Evolutionary conservation across 1,140 invertebrate species (phyloP).

Genomic region (Apis cerana): DNA sequence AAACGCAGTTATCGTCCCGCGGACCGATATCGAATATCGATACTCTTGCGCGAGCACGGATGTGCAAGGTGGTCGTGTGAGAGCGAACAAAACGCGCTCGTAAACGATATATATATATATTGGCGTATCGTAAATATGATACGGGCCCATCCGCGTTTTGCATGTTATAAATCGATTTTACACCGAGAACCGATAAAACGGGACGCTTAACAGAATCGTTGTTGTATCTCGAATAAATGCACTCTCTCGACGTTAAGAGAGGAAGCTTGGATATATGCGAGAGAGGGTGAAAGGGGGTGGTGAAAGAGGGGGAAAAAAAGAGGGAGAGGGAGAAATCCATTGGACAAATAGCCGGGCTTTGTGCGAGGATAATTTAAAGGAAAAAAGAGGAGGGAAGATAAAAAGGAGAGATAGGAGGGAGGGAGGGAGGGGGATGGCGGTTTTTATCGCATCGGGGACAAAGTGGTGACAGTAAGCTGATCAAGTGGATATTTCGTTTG

Average conservation of each 20-base stretch:
- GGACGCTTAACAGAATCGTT: slow-evolving; percentile 15
- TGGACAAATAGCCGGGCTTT: slow-evolving; percentile 10
- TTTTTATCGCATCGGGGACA: background rate
- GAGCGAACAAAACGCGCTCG: slow-evolving; percentile 32
- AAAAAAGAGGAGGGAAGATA: background rate
- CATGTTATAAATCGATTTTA: slow-evolving; percentile 49
- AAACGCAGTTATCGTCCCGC: slow-evolving; percentile 41
- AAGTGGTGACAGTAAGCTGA: too few species aligned
- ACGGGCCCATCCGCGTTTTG: slow-evolving; percentile 26
- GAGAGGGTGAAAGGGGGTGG: background rate
- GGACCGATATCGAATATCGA: slow-evolving; percentile 41
- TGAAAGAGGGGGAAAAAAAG: background rate
- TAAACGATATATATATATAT: slow-evolving; percentile 38
- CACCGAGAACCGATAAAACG: slow-evolving; percentile 39
- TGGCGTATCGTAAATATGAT: slow-evolving; percentile 40
- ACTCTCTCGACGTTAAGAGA: background rate
- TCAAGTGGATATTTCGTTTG: background rate
- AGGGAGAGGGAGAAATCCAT: background rate
- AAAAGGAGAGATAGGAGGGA: background rate
- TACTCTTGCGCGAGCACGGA: slow-evolving; percentile 11
- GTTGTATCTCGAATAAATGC: slow-evolving; percentile 21
- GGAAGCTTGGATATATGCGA: background rate
- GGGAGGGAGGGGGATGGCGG: too few species aligned
- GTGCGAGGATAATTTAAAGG: background rate
- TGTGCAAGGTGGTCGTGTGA: slow-evolving; percentile 31